These are phyloP conservation scores for Rhabdornis inornatus DNA, from an alignment of 2,113 vertebrate species.

Conservation along the genomic window DNA sequence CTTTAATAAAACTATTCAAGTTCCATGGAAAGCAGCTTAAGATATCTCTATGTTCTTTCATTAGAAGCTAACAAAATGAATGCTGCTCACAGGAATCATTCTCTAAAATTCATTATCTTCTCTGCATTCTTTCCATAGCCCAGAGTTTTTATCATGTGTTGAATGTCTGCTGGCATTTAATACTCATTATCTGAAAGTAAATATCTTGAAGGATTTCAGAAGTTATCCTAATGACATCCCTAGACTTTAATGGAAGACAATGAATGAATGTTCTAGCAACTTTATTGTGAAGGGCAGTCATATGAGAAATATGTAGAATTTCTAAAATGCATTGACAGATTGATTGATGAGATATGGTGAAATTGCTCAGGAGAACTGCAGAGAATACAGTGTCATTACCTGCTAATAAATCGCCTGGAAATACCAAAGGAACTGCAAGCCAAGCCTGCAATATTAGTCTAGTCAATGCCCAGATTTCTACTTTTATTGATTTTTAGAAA, in stretches of 20 bases:
- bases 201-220: conserved; percentile 8
- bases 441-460: conserved; percentile 1
- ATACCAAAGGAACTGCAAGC: background rate
- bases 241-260: background rate
- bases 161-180: conserved; percentile 13
- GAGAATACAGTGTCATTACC: background rate
- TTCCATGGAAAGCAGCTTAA: background rate
- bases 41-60: background rate
- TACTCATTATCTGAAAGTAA: background rate
- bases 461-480: background rate
- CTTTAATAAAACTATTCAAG: background rate
- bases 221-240: background rate
- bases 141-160: background rate
- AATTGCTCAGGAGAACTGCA: background rate
- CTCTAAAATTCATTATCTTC: background rate
- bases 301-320: background rate
- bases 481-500: conserved; percentile 49
- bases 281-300: background rate
- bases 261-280: background rate
- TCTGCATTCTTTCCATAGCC: background rate
- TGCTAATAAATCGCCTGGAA: conserved; percentile 8
- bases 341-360: conserved; percentile 7
- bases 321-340: background rate
- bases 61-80: conserved; percentile 4
- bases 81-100: background rate